Conservation (phyloP, 2,888 invertebrate genomes). For the Tuta absoluta region DNA sequence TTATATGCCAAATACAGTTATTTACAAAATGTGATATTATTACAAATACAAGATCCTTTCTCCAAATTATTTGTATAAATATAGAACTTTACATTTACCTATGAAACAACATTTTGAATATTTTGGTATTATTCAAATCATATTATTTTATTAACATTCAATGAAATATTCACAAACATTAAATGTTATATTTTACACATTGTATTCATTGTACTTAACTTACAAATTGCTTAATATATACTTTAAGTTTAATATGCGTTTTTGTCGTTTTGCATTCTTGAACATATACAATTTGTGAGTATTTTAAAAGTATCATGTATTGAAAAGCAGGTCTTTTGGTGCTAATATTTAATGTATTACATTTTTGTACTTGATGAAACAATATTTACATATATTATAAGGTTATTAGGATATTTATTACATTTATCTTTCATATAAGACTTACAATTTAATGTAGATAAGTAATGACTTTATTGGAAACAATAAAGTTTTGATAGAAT, state of each 20-base stretch:
- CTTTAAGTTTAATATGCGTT: not conserved
- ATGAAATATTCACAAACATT: not conserved
- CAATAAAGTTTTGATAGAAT: too few relatives aligned
- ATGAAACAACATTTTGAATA: slow-evolving; percentile 41
- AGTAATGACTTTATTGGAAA: too few relatives aligned
- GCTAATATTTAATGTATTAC: too few relatives aligned
- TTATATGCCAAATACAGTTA: slow-evolving; percentile 40
- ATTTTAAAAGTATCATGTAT: too few relatives aligned
- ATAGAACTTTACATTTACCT: slow-evolving; percentile 45
- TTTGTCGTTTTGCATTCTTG: too few relatives aligned
- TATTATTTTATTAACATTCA: not conserved
- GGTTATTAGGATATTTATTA: too few relatives aligned
- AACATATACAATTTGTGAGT: too few relatives aligned
- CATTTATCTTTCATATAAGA: too few relatives aligned
- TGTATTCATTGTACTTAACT: not conserved
- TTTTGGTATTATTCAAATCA: not conserved
- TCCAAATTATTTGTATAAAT: slow-evolving; percentile 51
- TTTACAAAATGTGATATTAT: slow-evolving; percentile 43
- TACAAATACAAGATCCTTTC: slow-evolving; percentile 37
- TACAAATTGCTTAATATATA: not conserved
- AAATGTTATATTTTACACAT: not conserved
- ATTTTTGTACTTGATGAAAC: too few relatives aligned
- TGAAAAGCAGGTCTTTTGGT: too few relatives aligned
- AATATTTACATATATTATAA: too few relatives aligned
- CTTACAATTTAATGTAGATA: too few relatives aligned